These are phyloP conservation scores for Ctenicera cuprea DNA, from an alignment of 2,888 invertebrate species.

Conservation along the genomic window DNA sequence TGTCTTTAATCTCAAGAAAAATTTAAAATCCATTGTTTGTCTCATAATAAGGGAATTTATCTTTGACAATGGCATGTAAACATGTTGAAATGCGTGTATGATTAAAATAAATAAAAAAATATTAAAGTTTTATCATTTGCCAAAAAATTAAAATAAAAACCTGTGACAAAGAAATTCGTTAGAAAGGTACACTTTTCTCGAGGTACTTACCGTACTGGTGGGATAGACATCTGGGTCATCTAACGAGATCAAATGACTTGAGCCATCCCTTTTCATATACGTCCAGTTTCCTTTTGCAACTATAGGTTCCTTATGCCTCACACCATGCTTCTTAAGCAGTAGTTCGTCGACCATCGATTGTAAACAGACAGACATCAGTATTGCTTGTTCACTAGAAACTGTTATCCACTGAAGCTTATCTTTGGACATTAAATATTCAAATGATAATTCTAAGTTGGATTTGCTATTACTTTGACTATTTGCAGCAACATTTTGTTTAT, in stretches of 20 bases:
- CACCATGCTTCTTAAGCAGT: slow-evolving; percentile 82
- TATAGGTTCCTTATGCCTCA: slow-evolving; percentile 68
- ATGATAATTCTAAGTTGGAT: slow-evolving; percentile 87
- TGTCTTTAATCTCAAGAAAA: too few species aligned
- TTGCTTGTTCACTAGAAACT: slow-evolving; percentile 92
- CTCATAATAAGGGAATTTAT: too few species aligned
- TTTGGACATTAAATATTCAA: slow-evolving; percentile 95
- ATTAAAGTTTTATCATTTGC: too few species aligned
- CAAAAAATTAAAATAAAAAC: too few species aligned
- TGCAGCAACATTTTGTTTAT: slow-evolving; percentile 63
- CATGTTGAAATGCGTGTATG: too few species aligned
- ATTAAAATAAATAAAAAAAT: too few species aligned
- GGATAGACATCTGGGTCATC: slow-evolving; percentile 65
- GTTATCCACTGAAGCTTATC: slow-evolving; percentile 96
- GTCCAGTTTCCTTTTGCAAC: slow-evolving; percentile 77
- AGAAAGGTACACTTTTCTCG: too few species aligned
- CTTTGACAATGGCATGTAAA: too few species aligned
- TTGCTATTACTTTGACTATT: slow-evolving; percentile 61
- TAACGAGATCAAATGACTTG: slow-evolving; percentile 78
- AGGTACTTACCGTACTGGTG: slow-evolving; percentile 35
- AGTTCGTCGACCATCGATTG: slow-evolving; percentile 98
- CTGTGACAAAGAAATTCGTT: too few species aligned
- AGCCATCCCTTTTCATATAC: slow-evolving; percentile 85
- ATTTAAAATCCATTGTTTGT: too few species aligned
- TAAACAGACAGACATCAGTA: slow-evolving; percentile 95